phyloP scores from a whole-genome alignment of 2,888 invertebrate species.

The Cephus sareptanus region DNA sequence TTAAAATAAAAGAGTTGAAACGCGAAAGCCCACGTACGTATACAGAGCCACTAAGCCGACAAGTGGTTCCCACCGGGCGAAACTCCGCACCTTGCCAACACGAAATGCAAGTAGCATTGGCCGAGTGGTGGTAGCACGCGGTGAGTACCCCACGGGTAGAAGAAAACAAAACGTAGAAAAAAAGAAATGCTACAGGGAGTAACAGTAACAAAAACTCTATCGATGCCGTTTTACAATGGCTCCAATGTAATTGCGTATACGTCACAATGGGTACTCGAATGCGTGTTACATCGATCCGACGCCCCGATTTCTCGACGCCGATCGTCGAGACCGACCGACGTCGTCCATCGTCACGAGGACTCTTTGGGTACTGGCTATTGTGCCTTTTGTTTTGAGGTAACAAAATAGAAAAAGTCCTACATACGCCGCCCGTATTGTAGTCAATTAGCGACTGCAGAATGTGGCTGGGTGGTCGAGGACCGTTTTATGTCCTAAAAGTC shows the following conservation, averaged over 20 bases:
- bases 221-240: slow-evolving; percentile 47
- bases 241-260: slow-evolving; percentile 51
- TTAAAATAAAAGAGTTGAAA: slow-evolving; percentile 48
- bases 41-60: slow-evolving; percentile 41
- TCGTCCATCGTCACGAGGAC: slow-evolving; percentile 31
- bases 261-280: slow-evolving; percentile 57
- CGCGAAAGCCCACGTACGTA: slow-evolving; percentile 22
- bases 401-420: slow-evolving; percentile 64
- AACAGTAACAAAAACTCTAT: slow-evolving; percentile 63
- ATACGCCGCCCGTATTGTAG: slow-evolving; percentile 57
- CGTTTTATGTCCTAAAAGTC: neutral
- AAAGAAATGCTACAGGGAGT: slow-evolving; percentile 30
- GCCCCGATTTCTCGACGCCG: slow-evolving; percentile 41
- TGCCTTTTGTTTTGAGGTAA: slow-evolving; percentile 64
- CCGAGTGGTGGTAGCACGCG: neutral
- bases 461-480: slow-evolving; percentile 24
- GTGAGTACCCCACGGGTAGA: neutral
- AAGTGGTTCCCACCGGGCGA: slow-evolving; percentile 63
- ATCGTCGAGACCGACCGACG: slow-evolving; percentile 26
- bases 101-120: slow-evolving; percentile 19
- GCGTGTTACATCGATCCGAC: slow-evolving; percentile 59
- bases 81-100: slow-evolving; percentile 47
- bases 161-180: slow-evolving; percentile 10
- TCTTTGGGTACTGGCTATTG: slow-evolving; percentile 53
- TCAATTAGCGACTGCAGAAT: slow-evolving; percentile 54